Percentiles rank a stretch among this genome's conserved stretches.
phyloP scores from a whole-genome alignment of 2,888 invertebrate genomes.

The Cerceris rybyensis region DNA sequence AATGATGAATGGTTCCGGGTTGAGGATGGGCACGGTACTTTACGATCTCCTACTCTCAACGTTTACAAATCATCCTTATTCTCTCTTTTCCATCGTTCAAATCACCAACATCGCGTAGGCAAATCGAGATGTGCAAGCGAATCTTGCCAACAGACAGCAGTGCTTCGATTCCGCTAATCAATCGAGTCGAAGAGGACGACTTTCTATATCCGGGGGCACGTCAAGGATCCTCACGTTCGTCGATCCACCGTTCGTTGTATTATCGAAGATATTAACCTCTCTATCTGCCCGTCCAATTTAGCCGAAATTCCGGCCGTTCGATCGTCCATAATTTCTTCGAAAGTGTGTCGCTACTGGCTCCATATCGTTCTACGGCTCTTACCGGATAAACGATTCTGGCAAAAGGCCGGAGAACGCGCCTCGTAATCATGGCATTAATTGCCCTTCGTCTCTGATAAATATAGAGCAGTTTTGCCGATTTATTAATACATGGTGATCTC shows the following conservation, averaged over 20 bases:
- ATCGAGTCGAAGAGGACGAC: slow-evolving; percentile 42
- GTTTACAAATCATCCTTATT: slow-evolving; percentile 18
- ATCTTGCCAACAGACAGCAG: slow-evolving; percentile 5
- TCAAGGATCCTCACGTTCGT: slow-evolving; percentile 62
- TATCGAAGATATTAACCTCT: slow-evolving; percentile 49
- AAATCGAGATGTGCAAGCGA: slow-evolving; percentile 10
- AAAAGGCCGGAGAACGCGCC: background rate
- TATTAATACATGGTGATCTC: slow-evolving; percentile 4
- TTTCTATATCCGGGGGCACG: slow-evolving; percentile 66
- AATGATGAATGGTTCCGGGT: slow-evolving; percentile 53
- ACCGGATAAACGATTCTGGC: background rate
- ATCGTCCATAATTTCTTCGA: slow-evolving; percentile 41
- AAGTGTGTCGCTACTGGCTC: slow-evolving; percentile 50
- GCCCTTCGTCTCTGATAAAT: slow-evolving; percentile 13
- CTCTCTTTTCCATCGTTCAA: slow-evolving; percentile 2
- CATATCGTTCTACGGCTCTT: slow-evolving; percentile 9
- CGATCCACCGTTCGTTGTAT: slow-evolving; percentile 30
- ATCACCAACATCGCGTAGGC: slow-evolving; percentile 9
- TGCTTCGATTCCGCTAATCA: slow-evolving; percentile 56
- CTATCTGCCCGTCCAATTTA: slow-evolving; percentile 36
- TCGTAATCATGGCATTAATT: slow-evolving; percentile 11
- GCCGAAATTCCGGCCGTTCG: slow-evolving; percentile 32
- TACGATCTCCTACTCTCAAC: slow-evolving; percentile 12
- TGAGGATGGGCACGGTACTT: slow-evolving; percentile 21
- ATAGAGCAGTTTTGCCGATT: slow-evolving; percentile 10